Evolutionary conservation across 2,113 vertebrate genomes (phyloP), one percentile per base, ranked within the genome.

Genomic region (Myotis lucifugus): DNA sequence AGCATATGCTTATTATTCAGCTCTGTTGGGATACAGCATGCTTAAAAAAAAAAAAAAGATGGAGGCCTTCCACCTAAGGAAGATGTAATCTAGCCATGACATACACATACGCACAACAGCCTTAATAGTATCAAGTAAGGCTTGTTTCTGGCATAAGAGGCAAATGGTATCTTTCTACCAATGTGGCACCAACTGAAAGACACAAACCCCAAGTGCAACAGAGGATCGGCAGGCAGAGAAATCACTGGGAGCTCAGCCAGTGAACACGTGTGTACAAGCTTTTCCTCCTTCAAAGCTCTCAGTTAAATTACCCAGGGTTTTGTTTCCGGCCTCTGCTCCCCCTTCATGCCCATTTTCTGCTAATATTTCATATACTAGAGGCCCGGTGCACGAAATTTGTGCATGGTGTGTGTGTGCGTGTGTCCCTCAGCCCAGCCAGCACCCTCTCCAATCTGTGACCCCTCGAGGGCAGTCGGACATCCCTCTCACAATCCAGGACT

Each of bases 221-320:
- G 10, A 27, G 42, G 8, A 52, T 5, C n/a, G 14, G 8, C 0
- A 32, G 50, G 84, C 37, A n/a, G 34, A 40, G 34, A 48, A 34
- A 52, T 42, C 19, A 25, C 0, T 8, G 29, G 8, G 34, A 25
- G 18, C 32, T 73, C 21, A 5, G 50, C 37, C 19, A 67, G 66
- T 32, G 0, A 9, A 50, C 3, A 4, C 1, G 25, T 0, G 5
- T 1, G 7, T 6, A 14, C 13, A 12, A 7, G 56, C 5, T 18
- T 69, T 48, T 27, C 32, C 56, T 69, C 52, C 46, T 46, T 25
- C 37, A 52, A 54, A 48, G 72, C 4, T 11, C 48, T 54, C 25
- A 15, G 11, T 14, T 50, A 64, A 61, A 91, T 12, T 0, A 37
- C 5, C 37, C 5, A 37, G 64, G 79, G 32, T 66, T 86, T 29